Conservation (phyloP, 2,888 invertebrate genomes). For the Metacarcinus magister region DNA sequence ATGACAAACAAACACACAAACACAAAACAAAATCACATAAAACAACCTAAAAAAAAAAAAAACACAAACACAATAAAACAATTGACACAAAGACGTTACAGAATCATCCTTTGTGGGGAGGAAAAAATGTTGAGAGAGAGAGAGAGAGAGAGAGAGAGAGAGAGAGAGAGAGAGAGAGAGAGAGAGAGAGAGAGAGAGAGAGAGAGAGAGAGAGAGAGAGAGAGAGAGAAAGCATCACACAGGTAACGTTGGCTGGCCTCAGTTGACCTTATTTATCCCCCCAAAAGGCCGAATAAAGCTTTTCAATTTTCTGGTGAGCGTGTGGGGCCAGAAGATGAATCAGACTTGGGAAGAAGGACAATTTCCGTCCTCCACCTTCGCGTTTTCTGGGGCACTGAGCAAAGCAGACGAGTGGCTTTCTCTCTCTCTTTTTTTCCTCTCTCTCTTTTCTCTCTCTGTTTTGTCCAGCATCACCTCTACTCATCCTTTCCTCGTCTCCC, state of each 20-base stretch:
- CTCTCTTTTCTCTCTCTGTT: background rate
- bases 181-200: background rate
- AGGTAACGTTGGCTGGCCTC: slow-evolving; percentile 30
- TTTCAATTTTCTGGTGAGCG: slow-evolving; percentile 53
- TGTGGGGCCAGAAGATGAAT: slow-evolving; percentile 67
- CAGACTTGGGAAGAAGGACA: slow-evolving; percentile 67
- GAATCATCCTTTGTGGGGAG: background rate
- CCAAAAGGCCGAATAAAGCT: slow-evolving; percentile 39
- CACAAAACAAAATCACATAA: background rate
- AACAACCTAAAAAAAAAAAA: background rate
- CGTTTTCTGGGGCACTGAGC: slow-evolving; percentile 55
- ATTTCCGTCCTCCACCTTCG: slow-evolving; percentile 66
- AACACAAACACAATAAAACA: background rate
- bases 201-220: no score
- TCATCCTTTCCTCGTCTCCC: background rate
- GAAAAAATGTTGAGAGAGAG: no score
- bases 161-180: background rate
- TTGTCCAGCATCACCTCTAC: background rate
- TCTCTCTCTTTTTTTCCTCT: slow-evolving; percentile 44
- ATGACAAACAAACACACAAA: background rate
- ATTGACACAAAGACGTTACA: background rate
- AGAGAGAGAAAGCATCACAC: background rate
- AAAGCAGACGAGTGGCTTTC: slow-evolving; percentile 3
- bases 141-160: background rate
- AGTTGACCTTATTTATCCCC: slow-evolving; percentile 28